These are phyloP conservation scores for Oncorhynchus clarkii DNA, from an alignment of 2,113 vertebrate species.

Conservation along the genomic window DNA sequence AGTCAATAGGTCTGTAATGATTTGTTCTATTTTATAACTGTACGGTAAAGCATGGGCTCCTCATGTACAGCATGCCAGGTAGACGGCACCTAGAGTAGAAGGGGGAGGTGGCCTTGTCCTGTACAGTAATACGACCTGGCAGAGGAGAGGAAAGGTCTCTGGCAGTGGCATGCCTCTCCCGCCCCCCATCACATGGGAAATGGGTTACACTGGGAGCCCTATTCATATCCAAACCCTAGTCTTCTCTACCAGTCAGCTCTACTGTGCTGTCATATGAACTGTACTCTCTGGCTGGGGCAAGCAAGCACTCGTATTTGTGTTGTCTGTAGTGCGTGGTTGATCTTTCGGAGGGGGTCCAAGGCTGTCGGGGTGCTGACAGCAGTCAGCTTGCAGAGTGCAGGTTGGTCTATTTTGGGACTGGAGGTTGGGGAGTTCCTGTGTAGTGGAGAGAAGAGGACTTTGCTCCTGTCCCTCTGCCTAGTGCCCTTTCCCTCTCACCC, in stretches of 20 bases:
- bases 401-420: slow-evolving; percentile 33
- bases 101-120: background rate
- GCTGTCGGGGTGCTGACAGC: background rate
- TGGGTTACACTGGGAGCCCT: background rate
- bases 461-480: background rate
- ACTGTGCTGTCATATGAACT: too few species aligned
- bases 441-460: slow-evolving; percentile 1
- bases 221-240: background rate
- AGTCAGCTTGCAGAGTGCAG: background rate
- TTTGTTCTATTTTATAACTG: too few species aligned
- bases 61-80: background rate
- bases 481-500: background rate
- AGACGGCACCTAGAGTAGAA: background rate
- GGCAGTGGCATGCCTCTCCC: background rate
- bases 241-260: too few species aligned
- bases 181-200: background rate
- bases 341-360: background rate
- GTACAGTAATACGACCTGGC: background rate
- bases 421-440: slow-evolving; percentile 15
- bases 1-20: too few species aligned
- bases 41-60: background rate
- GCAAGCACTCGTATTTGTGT: too few species aligned
- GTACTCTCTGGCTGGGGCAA: too few species aligned
- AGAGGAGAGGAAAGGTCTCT: background rate
- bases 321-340: background rate